Evolutionary conservation across 2,113 vertebrate species (phyloP).

Genomic region (Ploceus nigricollis): DNA sequence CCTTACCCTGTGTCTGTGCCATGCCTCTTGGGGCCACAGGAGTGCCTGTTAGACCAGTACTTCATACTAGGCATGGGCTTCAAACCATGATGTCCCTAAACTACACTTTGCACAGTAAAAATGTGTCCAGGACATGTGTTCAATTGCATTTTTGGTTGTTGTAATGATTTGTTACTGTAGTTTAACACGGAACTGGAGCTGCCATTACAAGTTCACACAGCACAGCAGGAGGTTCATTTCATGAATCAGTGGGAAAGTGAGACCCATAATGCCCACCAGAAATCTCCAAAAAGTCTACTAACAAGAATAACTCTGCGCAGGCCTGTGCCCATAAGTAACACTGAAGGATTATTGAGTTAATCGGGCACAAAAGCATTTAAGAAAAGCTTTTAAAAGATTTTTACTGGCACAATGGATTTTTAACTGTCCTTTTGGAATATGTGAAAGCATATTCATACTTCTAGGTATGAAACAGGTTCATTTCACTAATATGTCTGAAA

Average conservation of each 20-base stretch:
- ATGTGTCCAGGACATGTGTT: neutral
- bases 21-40: neutral
- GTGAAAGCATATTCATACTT: neutral
- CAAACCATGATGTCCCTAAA: neutral
- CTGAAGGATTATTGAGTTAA: neutral
- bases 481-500: neutral
- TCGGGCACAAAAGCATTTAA: neutral
- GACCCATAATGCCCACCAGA: neutral
- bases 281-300: neutral
- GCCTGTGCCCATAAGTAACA: neutral
- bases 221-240: neutral
- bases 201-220: neutral
- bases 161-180: neutral
- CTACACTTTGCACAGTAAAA: neutral
- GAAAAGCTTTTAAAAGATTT: neutral
- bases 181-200: neutral
- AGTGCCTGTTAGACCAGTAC: neutral
- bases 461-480: neutral
- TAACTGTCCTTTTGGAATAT: neutral
- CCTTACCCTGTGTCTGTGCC: neutral
- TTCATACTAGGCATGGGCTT: neutral
- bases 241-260: neutral
- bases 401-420: neutral
- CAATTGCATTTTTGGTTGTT: neutral
- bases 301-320: neutral